Evolutionary conservation across 2,797 vertebrate species (phyloP), one percentile per base, ranked within the genome.

Genomic region (Hippocampus kuda): DNA sequence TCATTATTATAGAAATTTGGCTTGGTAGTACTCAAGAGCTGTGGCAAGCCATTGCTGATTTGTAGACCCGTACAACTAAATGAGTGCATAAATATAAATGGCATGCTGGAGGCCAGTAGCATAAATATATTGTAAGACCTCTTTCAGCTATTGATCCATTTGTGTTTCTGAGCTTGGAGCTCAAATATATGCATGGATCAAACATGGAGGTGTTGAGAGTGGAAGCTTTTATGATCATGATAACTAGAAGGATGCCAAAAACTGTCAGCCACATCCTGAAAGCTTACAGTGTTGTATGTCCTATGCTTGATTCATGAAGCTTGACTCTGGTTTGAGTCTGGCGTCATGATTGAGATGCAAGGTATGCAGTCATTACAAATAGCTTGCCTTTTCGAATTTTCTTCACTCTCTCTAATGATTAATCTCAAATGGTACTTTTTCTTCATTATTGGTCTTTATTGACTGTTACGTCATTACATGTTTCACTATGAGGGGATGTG

Each of bases 21-120:
- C 24, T 20, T 56, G 66, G 49, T n/a, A 74, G 78, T 77, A 85
- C 84, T 88, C 84, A 85, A 82, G 83, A 77, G 76, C 68, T 72
- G 42, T 73, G 53, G 71, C 75, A 80, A 79, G 66, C 75, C 77
- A 69, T 72, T 74, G 73, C 75, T 79, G 80, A 79, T 85, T 81
- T 79, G 76, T 73, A 73, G 77, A 86, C 77, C 85, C 83, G 85
- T 86, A 84, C 82, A 83, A 71, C 77, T 83, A 85, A 86, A 85
- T 85, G 83, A 83, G 79, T 68, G 70, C 77, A 88, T 88, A 84
- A 88, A 88, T 88, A 89, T 88, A 87, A 73, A 88, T 85, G 80
- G 81, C 79, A 84, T 72, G 77, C 83, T 85, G 61, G 68, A 78
- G 86, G 86, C 84, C 85, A 72, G 75, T 76, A 75, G 80, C 73